Conservation (phyloP, 1,140 invertebrate genomes). For the Philaenus spumarius region DNA sequence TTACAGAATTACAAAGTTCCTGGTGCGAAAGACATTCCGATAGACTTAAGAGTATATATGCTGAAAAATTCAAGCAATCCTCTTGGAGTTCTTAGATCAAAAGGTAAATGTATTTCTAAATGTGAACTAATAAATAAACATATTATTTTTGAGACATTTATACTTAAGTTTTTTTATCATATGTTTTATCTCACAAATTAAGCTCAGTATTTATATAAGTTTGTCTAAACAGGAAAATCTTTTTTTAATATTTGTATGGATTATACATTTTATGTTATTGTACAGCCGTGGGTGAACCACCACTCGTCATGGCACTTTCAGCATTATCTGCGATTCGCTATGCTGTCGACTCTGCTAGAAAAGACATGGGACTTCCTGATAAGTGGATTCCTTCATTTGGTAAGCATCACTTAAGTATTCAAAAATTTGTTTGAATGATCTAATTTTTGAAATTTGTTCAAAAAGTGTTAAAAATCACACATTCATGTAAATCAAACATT, state of each 20-base stretch:
- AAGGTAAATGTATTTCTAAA: slow-evolving; percentile 51
- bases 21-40: slow-evolving; percentile 74
- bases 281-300: slow-evolving; percentile 70
- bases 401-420: too few relatives aligned
- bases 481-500: too few relatives aligned
- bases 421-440: too few relatives aligned
- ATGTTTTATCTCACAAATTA: too few relatives aligned
- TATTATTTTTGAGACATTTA: too few relatives aligned
- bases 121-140: too few relatives aligned
- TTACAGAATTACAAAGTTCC: slow-evolving; percentile 69
- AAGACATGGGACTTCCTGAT: slow-evolving; percentile 46
- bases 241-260: too few relatives aligned
- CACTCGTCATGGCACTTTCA: slow-evolving; percentile 56
- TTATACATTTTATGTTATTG: background rate
- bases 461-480: too few relatives aligned
- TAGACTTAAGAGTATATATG: slow-evolving; percentile 72
- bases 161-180: too few relatives aligned
- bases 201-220: too few relatives aligned
- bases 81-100: slow-evolving; percentile 64
- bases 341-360: slow-evolving; percentile 57
- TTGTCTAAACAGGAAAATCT: too few relatives aligned
- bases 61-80: slow-evolving; percentile 59
- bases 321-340: slow-evolving; percentile 65
- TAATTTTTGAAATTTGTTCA: too few relatives aligned
- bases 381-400: slow-evolving; percentile 41